Evolutionary conservation across 2,113 vertebrate genomes (phyloP).

Genomic region (Trematocara marginatum): DNA sequence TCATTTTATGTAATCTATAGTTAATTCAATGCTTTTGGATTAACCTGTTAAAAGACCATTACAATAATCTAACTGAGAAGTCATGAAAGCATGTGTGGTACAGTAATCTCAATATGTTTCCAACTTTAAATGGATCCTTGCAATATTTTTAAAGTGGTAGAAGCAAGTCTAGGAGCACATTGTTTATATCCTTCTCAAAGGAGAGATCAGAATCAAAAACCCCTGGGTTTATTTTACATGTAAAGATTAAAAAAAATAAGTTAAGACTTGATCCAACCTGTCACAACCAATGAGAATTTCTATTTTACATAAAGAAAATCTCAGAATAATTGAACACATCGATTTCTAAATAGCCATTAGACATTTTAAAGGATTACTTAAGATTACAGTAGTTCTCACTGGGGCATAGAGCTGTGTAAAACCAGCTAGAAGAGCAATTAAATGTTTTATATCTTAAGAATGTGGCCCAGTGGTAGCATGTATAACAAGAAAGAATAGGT

Average conservation of each 20-base stretch:
- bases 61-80: background rate
- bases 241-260: background rate
- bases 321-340: background rate
- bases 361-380: background rate
- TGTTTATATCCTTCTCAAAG: background rate
- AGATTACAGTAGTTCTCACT: background rate
- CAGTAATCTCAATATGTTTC: background rate
- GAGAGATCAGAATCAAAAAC: fast-evolving
- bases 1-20: fast-evolving
- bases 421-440: background rate
- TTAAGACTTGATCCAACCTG: background rate
- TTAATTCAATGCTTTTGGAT: background rate
- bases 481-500: background rate
- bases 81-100: background rate
- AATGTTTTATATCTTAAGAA: background rate
- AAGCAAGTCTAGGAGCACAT: background rate
- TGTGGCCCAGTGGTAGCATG: background rate
- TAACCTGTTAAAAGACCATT: background rate
- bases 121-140: background rate
- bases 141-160: background rate
- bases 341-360: background rate
- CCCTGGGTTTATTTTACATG: background rate
- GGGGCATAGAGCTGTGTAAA: background rate
- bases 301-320: background rate
- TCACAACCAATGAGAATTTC: background rate